Evolutionary conservation across 2,888 invertebrate genomes (phyloP), one percentile per base, ranked within the genome.

Genomic region (Agrypnus murinus): DNA sequence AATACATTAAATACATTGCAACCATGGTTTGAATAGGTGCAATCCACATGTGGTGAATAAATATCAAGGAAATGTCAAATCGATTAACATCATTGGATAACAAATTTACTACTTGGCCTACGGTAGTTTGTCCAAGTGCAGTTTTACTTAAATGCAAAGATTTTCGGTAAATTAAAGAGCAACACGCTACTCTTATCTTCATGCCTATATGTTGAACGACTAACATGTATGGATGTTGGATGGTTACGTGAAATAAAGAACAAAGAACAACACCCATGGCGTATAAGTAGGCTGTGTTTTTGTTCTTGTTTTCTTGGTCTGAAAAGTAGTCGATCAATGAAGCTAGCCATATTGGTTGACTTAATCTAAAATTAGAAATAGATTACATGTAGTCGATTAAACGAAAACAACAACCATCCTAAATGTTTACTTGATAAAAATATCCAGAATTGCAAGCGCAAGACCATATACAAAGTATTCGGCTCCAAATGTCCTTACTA

Each of bases 221-320:
- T 89, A 97, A 92, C 93, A 97, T 96, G 83, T 95, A 97, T 0
- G 96, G 96, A 86, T 99, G 98, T 73, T 94, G 91, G 9, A 64
- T 9, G 1, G 53, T 36, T 15, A 64, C 53, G 25, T 8, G 92
- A 53, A 93, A 81, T 0, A 92, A 91, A 0, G 95, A 94, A 79
- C 92, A 93, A 15, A 92, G 78, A n/a, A 95, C 90, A 15, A 96
- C 91, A 1, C 91, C 93, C 0, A 86, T 89, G 0, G 95, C 95
- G 82, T 93, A 95, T 64, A 92, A 85, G 83, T 94, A 95, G 0
- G 96, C 95, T 31, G 92, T 88, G 87, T 81, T 65, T 86, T 74
- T 12, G 78, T 76, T 48, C 84, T 79, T 8, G 84, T 81, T 85
- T 8, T 77, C 76, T 15, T 70, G 34, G 82, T 68, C 84, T 0